Evolutionary conservation across 2,113 vertebrate genomes (phyloP).

Genomic region (Terrapene triunguis): DNA sequence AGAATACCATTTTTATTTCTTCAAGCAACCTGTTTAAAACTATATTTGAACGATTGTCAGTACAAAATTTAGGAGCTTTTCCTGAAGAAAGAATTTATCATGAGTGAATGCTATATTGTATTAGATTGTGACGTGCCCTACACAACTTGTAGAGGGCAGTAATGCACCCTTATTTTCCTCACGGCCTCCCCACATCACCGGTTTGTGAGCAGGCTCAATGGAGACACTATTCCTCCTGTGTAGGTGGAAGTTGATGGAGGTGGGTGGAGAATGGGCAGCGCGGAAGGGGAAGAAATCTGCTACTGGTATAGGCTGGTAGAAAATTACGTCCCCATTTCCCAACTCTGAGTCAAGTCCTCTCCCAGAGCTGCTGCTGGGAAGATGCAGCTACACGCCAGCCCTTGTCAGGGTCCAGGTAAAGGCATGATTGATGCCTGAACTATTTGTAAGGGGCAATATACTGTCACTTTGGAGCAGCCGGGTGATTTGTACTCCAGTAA

Average conservation of each 20-base stretch:
- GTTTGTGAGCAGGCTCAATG: background rate
- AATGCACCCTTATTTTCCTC: background rate
- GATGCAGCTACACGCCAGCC: slow-evolving; percentile 27
- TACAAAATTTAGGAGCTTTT: slow-evolving; percentile 11
- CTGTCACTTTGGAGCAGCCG: slow-evolving; percentile 36
- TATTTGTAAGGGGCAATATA: slow-evolving; percentile 39
- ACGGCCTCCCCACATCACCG: too few species aligned
- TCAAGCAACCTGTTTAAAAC: slow-evolving; percentile 41
- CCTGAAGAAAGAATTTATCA: background rate
- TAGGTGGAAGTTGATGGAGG: background rate
- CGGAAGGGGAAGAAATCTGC: slow-evolving; percentile 2
- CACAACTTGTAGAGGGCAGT: background rate
- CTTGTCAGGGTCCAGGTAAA: slow-evolving; percentile 37
- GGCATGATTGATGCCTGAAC: slow-evolving; percentile 28
- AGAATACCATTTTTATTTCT: slow-evolving; percentile 52
- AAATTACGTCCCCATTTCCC: slow-evolving; percentile 12
- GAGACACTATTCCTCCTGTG: background rate
- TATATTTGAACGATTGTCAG: slow-evolving; percentile 38
- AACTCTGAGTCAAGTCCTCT: background rate
- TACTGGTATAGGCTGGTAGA: background rate
- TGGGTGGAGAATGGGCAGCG: background rate
- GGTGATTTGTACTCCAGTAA: slow-evolving; percentile 47
- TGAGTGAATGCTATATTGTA: background rate
- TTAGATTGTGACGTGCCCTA: background rate
- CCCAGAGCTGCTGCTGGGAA: background rate